Conservation (phyloP, 1,140 invertebrate genomes). For the Cotesia vestalis region DNA sequence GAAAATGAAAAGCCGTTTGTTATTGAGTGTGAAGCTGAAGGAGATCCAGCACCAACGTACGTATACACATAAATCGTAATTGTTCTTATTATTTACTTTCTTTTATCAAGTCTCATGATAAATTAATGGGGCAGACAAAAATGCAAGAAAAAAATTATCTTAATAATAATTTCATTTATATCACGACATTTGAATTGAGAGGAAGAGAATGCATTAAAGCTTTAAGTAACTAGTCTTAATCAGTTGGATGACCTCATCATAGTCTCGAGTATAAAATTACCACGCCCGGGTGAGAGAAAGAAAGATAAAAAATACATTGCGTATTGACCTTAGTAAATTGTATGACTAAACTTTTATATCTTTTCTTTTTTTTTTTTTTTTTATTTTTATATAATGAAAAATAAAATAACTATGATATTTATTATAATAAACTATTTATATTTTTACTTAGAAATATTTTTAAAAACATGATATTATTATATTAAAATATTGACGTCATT, state of each 20-base stretch:
- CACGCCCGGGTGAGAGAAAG: conserved; percentile 43
- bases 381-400: no score
- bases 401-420: neutral
- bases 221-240: conserved; percentile 63
- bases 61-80: conserved; percentile 47
- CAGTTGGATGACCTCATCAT: conserved; percentile 63
- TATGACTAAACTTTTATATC: neutral
- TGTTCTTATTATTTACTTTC: no score
- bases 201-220: conserved; percentile 46
- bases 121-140: neutral
- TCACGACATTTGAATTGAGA: conserved; percentile 43
- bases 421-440: neutral
- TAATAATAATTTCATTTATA: conserved; percentile 43
- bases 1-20: conserved; percentile 94
- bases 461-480: neutral
- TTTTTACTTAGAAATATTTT: conserved; percentile 9
- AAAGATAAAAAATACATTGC: neutral
- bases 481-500: neutral
- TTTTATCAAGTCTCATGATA: neutral
- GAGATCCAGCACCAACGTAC: conserved; percentile 88
- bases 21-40: conserved; percentile 93
- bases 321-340: conserved; percentile 2
- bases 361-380: neutral
- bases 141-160: conserved; percentile 3
- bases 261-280: conserved; percentile 59